These are phyloP conservation scores for Drosophila villosipedis DNA, from an alignment of 2,888 invertebrate genomes.

Conservation along the genomic window DNA sequence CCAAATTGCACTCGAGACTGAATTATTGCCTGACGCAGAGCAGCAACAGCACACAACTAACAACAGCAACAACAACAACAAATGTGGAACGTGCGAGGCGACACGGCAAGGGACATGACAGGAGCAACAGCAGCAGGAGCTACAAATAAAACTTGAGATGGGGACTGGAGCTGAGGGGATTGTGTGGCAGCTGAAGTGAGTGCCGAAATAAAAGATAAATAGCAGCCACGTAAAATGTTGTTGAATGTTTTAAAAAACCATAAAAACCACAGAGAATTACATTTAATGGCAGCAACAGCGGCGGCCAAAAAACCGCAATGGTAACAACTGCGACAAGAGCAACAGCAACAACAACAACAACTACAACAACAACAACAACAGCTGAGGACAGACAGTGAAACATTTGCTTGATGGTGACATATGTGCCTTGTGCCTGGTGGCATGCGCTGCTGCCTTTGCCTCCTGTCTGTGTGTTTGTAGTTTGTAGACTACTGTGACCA, in stretches of 20 bases:
- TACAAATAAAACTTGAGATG: background rate
- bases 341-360: conserved; percentile 31
- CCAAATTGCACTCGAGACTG: conserved; percentile 81
- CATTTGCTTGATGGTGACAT: conserved; percentile 49
- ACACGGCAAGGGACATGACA: conserved; percentile 51
- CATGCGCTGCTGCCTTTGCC: conserved; percentile 4
- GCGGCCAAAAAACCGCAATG: conserved; percentile 61
- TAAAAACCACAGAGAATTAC: conserved; percentile 81
- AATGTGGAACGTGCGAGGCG: conserved; percentile 52
- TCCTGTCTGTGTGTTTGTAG: conserved; percentile 39
- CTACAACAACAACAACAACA: conserved; percentile 6
- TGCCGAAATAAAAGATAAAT: conserved; percentile 79
- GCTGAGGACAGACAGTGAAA: conserved; percentile 24
- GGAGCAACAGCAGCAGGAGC: conserved; percentile 1
- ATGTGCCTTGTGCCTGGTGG: conserved; percentile 26
- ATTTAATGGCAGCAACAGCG: conserved; percentile 72
- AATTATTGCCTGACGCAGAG: conserved; percentile 75
- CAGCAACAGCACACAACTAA: conserved; percentile 40
- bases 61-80: conserved; percentile 33
- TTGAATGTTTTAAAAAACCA: conserved; percentile 82
- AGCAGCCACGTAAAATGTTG: conserved; percentile 82
- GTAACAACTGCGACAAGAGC: conserved; percentile 60
- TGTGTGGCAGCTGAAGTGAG: conserved; percentile 35
- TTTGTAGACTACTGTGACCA: conserved; percentile 20
- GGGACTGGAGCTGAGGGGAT: background rate